Percentiles rank a stretch among this genome's conserved stretches.
Conservation (phyloP, 2,797 vertebrate species). For the Onychomys leucogaster region DNA sequence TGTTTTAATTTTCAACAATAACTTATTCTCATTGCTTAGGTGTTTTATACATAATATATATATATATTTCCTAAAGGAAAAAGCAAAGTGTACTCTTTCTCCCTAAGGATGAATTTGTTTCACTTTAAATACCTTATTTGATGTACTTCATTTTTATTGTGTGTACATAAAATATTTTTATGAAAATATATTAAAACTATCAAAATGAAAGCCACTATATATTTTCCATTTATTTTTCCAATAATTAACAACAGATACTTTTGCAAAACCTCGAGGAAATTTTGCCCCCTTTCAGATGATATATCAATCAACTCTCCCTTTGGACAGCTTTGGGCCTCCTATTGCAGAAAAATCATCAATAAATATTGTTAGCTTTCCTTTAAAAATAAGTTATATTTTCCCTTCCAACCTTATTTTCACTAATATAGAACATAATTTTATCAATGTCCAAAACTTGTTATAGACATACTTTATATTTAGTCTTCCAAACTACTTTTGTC, state of each 20-base stretch:
- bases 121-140: background rate
- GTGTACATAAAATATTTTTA: background rate
- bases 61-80: constrained; percentile 12
- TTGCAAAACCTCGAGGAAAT: background rate
- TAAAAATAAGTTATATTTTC: background rate
- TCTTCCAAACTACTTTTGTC: background rate
- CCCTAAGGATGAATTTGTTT: background rate
- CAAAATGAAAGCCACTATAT: background rate
- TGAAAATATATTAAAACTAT: background rate
- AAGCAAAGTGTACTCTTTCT: background rate
- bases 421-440: background rate
- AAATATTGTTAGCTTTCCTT: background rate
- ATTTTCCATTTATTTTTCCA: background rate
- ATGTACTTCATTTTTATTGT: background rate
- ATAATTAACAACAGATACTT: background rate
- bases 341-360: background rate
- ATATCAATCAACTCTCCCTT: background rate
- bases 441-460: background rate
- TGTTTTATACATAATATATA: background rate
- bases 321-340: background rate
- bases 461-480: background rate
- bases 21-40: background rate
- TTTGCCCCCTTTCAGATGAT: background rate
- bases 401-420: background rate
- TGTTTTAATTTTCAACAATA: constrained; percentile 1